Base-by-base conservation (phyloP, 1,140 invertebrate species). In the Pantala flavescens region DNA sequence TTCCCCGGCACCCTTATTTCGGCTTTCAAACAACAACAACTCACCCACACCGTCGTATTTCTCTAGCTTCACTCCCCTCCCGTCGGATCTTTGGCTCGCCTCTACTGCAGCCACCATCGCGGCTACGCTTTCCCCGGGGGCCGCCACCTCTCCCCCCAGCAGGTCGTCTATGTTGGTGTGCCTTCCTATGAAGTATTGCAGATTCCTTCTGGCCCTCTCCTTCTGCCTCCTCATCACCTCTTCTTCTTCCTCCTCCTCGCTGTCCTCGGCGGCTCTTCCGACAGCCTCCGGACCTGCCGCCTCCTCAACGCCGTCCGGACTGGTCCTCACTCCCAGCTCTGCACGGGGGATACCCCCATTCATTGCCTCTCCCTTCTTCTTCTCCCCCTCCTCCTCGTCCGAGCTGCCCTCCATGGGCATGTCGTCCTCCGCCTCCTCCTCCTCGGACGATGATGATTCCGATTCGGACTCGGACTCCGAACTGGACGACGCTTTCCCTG, bases 161-260 rank as follows among this genome's bases (percentile, higher is more conserved):
- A 94, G 86, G 78, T 94, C 91, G 79, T 94, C 92, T 74, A 95
- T 94, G 81, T 94, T 92, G 14, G 89, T 91, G 79, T 91, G 89
- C 75, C 87, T 86, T 23, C 92, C 91, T 78, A 94, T 93, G 80
- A 92, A 94, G 75, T 89, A 82, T 76, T 85, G 80, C 42, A 84
- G 77, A 63, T 82, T 83, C 7, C 82, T 77, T 74, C 76, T 77
- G 73, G 79, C 36, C 74, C 76, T 76, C 49, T 63, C 49, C 49
- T 21, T 63, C 12, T 63, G 14, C 28, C 28, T 36, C 28, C 28
- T 36, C 28, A 36, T 36, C 28, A 36, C 28, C 42, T 80, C 81
- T 9, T 74, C n/a, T 23, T 55, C 36, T 74, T 75, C 75, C 83
- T 83, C 42, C 80, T 80, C 36, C 83, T 82, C 24, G 0, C 76